Base-by-base conservation (phyloP, 2,797 vertebrate genomes). In the Acanthurus tractus region DNA sequence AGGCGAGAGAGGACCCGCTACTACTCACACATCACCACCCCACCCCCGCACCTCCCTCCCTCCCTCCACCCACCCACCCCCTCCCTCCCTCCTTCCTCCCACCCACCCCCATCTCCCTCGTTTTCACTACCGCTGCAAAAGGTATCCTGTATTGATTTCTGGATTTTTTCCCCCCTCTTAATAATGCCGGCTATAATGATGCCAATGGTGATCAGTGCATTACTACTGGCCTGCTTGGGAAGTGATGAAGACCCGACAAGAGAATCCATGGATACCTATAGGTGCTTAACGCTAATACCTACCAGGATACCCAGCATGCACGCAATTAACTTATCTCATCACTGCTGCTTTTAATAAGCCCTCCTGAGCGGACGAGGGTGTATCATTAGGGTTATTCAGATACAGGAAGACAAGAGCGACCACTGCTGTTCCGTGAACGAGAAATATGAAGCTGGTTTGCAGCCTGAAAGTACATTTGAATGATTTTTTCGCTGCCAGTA, bases 61-160 rank as follows among this genome's bases (percentile, higher is more conserved):
- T 54, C 69, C 64, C 14, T 63, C 69, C n/a, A 6, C 7, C 36
- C 36, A 2, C 25, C 20, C 55, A 57, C 29, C 50, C 75, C 44
- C 50, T 53, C 65, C 79, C 83, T 68, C 69, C 38, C 71, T 38
- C 20, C 67, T 72, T 52, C 61, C 66, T 66, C 44, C 74, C 74
- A 70, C 76, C 61, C 71, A 58, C 65, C 22, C 70, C 73, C 62
- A 78, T 83, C 84, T 90, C 92, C 91, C 90, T 90, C 88, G 85
- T 91, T 94, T 93, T 93, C 74, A 84, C 79, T 89, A 93, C 92
- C 92, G 94, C 94, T 90, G 92, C 92, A 91, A 95, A 95, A 94
- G 93, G 92, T 94, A 94, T 94, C 92, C 93, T 93, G 91, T 94
- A 93, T 94, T 91, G 94, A 94, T 94, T 94, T 92, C 86, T 88